Evolutionary conservation across 2,113 vertebrate species (phyloP), one percentile per base, ranked within the genome.

Genomic region (Candoia aspera): DNA sequence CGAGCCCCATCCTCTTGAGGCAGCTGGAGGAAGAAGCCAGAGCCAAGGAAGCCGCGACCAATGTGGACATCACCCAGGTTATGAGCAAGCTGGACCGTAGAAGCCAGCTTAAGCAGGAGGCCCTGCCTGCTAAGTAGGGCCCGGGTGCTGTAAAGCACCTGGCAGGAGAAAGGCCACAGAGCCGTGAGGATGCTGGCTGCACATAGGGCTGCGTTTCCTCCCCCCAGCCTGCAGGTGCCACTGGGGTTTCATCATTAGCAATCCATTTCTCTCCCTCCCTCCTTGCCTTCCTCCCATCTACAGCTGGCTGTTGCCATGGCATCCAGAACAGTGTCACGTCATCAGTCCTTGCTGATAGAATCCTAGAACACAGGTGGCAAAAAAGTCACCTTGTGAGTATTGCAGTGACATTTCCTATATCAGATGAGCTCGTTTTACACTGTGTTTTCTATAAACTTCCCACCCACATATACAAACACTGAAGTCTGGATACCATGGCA

Each of bases 61-160:
- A 97, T 0, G 98, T 99, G 95, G 99, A 99, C 97, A 99, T 99
- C 97, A 99, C 99, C 8, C 99, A 99, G 99, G 99, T 99, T 97
- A 99, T 99, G 99, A 99, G 98, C 98, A 99, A 99, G 97, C 98
- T 99, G 97, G 99, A 99, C 93, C 98, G 99, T 21, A 97, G 98
- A 96, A 98, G 97, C 96, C 98, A 98, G 96, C 97, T 98, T 90
- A 97, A 93, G 90, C 97, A 97, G 92, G 97, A 95, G 79, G 96
- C 92, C 23, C 62, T 93, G 9, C 96, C 96, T 94, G 94, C 97
- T 90, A 96, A 97, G 95, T 98, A 96, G 94, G 92, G 46, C 90
- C 94, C 95, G 93, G 94, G 94, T 93, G 93, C 11, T 87, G n/a
- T 26, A 87, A 58, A 64, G 49, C 87, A 15, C 9, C 84, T 90